Evolutionary conservation across 2,888 invertebrate species (phyloP).

Genomic region (Perdita meconis): DNA sequence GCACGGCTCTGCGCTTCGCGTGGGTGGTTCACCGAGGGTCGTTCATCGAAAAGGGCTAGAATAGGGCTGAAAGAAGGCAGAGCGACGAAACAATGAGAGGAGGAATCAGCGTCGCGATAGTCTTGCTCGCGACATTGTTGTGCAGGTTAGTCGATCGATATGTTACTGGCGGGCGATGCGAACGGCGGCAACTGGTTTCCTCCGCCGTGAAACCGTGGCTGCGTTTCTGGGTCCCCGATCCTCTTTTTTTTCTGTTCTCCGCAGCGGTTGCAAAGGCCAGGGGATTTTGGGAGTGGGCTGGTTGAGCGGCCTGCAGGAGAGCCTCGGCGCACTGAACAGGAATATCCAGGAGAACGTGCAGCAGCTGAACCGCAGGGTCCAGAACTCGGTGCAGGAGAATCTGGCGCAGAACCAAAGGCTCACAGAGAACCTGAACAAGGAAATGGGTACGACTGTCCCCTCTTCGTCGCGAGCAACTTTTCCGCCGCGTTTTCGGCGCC

Average conservation of each 20-base stretch:
- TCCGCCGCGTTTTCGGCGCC: not conserved
- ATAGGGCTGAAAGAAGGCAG: not conserved
- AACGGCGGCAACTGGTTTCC: too few relatives aligned
- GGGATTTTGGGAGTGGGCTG: conserved; percentile 19
- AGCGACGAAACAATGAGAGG: conserved; percentile 1
- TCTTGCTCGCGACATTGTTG: conserved; percentile 16
- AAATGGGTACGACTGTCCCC: conserved; percentile 11
- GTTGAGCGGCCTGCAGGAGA: conserved; percentile 43
- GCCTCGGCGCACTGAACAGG: conserved; percentile 48
- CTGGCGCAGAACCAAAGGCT: conserved; percentile 51
- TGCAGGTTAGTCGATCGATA: conserved; percentile 58
- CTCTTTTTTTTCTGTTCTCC: not conserved
- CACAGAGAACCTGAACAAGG: conserved; percentile 19
- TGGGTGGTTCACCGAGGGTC: not conserved
- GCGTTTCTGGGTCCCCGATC: too few relatives aligned
- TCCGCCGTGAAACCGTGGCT: too few relatives aligned
- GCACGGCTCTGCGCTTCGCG: not conserved
- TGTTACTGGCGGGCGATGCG: not conserved
- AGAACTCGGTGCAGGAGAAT: conserved; percentile 48
- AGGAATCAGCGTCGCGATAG: conserved; percentile 5
- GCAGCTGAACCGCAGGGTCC: conserved; percentile 54
- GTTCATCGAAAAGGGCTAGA: not conserved
- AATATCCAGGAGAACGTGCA: conserved; percentile 63
- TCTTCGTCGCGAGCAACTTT: not conserved
- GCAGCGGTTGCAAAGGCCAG: conserved; percentile 14